These are phyloP conservation scores for Pterocles orientalis DNA, from an alignment of 2,113 vertebrate species.

Conservation along the genomic window DNA sequence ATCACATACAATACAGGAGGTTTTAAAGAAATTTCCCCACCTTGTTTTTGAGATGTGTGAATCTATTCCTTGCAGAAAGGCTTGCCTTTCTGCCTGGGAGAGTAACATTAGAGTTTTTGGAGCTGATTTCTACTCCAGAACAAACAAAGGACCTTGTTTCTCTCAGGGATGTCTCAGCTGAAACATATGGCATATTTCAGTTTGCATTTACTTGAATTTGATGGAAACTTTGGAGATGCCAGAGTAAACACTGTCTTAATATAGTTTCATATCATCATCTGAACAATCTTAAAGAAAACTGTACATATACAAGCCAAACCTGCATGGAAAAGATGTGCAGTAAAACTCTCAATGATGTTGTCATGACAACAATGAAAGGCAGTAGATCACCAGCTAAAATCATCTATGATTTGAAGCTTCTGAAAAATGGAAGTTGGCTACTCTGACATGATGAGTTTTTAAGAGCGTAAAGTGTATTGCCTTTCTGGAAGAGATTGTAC, in stretches of 20 bases:
- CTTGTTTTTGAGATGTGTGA: neutral
- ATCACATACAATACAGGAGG: neutral
- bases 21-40: neutral
- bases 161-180: neutral
- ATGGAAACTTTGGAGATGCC: neutral
- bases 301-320: neutral
- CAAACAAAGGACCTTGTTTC: neutral
- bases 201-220: neutral
- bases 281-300: neutral
- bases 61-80: neutral
- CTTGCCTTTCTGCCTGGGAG: neutral
- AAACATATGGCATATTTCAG: neutral
- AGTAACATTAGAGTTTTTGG: neutral
- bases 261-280: neutral
- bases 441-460: neutral
- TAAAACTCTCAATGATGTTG: slow-evolving; percentile 26
- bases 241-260: neutral
- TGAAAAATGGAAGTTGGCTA: neutral
- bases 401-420: neutral
- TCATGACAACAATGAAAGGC: slow-evolving; percentile 50
- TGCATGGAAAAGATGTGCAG: neutral
- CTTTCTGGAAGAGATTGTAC: neutral
- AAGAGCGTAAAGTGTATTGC: neutral
- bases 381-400: slow-evolving; percentile 1
- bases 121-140: neutral